phyloP scores from a whole-genome alignment of 2,888 invertebrate genomes.

The Aleiodes alternator region DNA sequence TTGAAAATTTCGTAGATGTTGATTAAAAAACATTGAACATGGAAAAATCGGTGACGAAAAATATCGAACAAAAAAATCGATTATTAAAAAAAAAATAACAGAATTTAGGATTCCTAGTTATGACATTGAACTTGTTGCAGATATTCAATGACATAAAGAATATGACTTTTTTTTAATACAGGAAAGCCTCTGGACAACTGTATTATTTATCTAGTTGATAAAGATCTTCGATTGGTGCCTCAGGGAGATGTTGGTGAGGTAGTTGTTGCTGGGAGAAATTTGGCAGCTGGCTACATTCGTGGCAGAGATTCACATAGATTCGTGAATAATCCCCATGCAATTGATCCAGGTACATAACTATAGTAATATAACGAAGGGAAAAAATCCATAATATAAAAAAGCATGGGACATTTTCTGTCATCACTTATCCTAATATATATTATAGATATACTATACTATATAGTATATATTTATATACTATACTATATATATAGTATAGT shows the following conservation, averaged over 20 bases:
- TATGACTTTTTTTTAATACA: constrained; percentile 65
- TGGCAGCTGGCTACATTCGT: constrained; percentile 88
- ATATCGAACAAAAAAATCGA: too few relatives aligned
- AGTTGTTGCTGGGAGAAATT: constrained; percentile 87
- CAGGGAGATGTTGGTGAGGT: constrained; percentile 88
- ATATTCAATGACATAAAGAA: not conserved
- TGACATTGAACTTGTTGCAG: constrained; percentile 11
- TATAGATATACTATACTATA: too few relatives aligned
- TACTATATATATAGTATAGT: too few relatives aligned
- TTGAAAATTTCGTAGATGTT: too few relatives aligned
- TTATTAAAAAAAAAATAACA: too few relatives aligned
- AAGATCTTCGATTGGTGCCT: constrained; percentile 83
- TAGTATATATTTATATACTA: not conserved
- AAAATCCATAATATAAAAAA: too few relatives aligned
- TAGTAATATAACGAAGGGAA: not conserved
- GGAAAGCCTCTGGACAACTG: constrained; percentile 89
- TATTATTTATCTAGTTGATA: constrained; percentile 86
- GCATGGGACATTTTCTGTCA: too few relatives aligned
- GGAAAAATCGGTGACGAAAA: too few relatives aligned
- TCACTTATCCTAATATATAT: too few relatives aligned
- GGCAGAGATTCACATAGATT: constrained; percentile 85
- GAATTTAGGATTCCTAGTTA: too few relatives aligned
- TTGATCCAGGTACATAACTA: constrained; percentile 77
- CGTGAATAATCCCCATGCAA: constrained; percentile 84
- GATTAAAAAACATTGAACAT: too few relatives aligned